Evolutionary conservation across 2,797 vertebrate genomes (phyloP), one percentile per base, ranked within the genome.

Genomic region (Margarornis squamiger): DNA sequence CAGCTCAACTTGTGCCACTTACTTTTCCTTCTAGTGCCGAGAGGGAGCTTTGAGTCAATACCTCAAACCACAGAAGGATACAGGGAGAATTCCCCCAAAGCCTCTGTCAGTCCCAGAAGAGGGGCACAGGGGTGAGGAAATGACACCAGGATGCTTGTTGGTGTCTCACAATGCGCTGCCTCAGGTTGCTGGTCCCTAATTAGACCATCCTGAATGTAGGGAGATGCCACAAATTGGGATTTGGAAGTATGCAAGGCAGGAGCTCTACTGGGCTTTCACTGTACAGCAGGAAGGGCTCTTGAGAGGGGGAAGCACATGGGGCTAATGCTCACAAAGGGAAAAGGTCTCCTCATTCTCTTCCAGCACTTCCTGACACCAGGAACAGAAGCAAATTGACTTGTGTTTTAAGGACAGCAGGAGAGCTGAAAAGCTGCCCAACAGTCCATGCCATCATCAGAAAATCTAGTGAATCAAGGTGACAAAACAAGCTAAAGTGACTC

Each of bases 111-210:
- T 52, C 72, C 29, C 93, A 54, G n/a, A 77, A 77, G 48, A 86
- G 39, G 26, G n/a, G 19, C 32, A 48, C 3, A 8, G 27, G 17
- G 48, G 23, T 61, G 61, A 86, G 80, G 70, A 92, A 91, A 91
- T 45, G 41, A 43, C 92, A 80, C 14, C 14, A 3, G 0, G 10
- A 23, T 36, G 61, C 22, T 39, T 59, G 61, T 82, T 84, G 91
- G 68, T 57, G 58, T 29, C 30, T 67, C 39, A 21, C 86, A 38
- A 41, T 21, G 68, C 48, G 71, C 51, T 77, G 84, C 86, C 85
- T 79, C 90, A 55, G 86, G 86, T 86, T 86, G 83, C 49, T n/a
- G 73, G 45, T 75, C 82, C 51, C 62, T 90, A 87, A 84, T 93
- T 30, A 84, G 55, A 72, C 45, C 10, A 10, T 27, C 49, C 89